These are phyloP conservation scores for Dendrophyllia cribrosa DNA, from an alignment of 64 coral and sea anemone species.

Conservation along the genomic window DNA sequence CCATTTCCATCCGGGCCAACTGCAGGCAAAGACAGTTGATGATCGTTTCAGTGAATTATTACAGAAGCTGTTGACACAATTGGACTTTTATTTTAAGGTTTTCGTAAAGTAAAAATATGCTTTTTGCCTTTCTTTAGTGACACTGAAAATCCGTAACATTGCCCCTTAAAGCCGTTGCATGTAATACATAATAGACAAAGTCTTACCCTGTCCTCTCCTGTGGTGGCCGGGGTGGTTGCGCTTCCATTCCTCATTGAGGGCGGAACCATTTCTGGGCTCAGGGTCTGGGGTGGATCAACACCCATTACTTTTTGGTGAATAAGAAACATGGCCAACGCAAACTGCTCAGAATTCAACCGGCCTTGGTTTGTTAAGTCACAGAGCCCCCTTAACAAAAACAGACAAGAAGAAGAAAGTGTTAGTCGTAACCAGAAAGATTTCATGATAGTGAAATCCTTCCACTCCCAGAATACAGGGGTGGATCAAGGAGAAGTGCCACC, in stretches of 20 bases:
- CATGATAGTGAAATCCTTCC: too few relatives aligned
- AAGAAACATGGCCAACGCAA: slow-evolving; percentile 93
- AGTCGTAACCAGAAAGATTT: neutral
- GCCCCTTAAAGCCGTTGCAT: too few relatives aligned
- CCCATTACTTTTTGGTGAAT: slow-evolving; percentile 96
- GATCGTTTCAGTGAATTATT: too few relatives aligned
- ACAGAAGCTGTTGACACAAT: too few relatives aligned
- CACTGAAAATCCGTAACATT: too few relatives aligned
- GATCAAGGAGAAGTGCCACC: too few relatives aligned
- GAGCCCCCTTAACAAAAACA: slow-evolving; percentile 77
- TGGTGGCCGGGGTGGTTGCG: neutral
- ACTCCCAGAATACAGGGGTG: too few relatives aligned
- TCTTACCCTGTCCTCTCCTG: slow-evolving; percentile 51
- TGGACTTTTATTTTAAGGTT: too few relatives aligned
- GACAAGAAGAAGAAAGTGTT: neutral
- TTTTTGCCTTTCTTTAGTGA: too few relatives aligned
- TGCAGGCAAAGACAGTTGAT: too few relatives aligned
- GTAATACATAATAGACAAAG: neutral
- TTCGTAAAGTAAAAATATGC: too few relatives aligned
- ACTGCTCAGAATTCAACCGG: slow-evolving; percentile 91
- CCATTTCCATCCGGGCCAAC: too few relatives aligned
- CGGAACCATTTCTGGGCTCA: slow-evolving; percentile 95
- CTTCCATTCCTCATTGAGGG: slow-evolving; percentile 78
- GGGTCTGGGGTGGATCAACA: slow-evolving; percentile 74
- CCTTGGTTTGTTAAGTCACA: slow-evolving; percentile 89